Base-by-base conservation (phyloP, 2,797 vertebrate species). In the Peromyscus eremicus region DNA sequence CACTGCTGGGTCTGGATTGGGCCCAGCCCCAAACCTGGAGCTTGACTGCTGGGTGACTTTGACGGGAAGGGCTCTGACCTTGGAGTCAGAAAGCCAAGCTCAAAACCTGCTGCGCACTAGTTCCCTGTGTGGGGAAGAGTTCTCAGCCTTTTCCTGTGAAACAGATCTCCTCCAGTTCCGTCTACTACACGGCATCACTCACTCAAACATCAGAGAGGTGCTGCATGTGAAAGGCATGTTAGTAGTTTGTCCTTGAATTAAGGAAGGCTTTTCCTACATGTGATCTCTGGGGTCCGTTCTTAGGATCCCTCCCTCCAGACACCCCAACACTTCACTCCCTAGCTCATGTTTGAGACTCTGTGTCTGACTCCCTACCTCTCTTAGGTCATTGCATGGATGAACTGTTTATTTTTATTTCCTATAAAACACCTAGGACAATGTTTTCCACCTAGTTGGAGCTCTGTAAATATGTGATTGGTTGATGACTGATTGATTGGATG, bases 361-460 rank as follows among this genome's bases (percentile, higher is more conserved):
- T 87, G n/a, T 84, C 91, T 80, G 60, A 62, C 17, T 81, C n/a
- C 37, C 34, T 27, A 13, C 12, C 32, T 10, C 17, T 89, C 79
- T 95, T 92, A 81, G 84, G 27, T 71, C 62, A 81, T 25, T 60
- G 76, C 92, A 62, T 2, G 0, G 49, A 90, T 84, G 76, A 94
- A 73, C 71, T 76, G 87, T 75, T 96, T 92, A 82, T 64, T 89
- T 94, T 92, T 93, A 60, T 89, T 95, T 95, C 87, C 94, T 75
- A 66, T 64, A 87, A 94, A 90, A 92, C n/a, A 94, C 34, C 21
- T 34, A 92, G 40, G 57, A 91, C 46, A 89, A 84, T 86, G n/a
- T 93, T 97, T 96, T 89, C 83, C 21, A 94, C 83, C 32, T 80
- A 46, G 4, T 23, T 92, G 84, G 91, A 94, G 80, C 34, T 96